Evolutionary conservation across 2,113 vertebrate genomes (phyloP), one percentile per base, ranked within the genome.

Genomic region (Pachycephala philippinensis): DNA sequence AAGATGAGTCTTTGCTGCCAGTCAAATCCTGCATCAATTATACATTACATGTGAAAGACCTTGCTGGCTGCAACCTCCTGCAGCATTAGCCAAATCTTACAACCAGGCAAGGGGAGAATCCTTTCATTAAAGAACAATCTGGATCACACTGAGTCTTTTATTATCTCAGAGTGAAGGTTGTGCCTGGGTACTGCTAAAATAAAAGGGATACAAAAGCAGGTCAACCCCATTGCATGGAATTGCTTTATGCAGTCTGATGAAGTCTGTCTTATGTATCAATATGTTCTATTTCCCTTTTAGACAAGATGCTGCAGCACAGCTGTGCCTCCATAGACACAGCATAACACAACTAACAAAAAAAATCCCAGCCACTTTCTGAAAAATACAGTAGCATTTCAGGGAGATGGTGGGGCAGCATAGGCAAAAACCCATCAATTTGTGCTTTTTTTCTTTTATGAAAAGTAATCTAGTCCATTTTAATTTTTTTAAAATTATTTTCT

Each of bases 111-210:
- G 6, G 6, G 45, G 35, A 91, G 64, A 96, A 93, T 74, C 39
- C 21, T 91, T 88, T 96, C 75, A 90, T 88, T 96, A 95, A 93
- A 90, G 78, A 91, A 84, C 54, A 80, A 77, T 30, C 70, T 45
- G 40, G 8, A 93, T 85, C 10, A 2, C 57, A 84, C 7, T 4
- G 45, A 72, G 65, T 5, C 31, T 87, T 89, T 71, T 33, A 81
- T 64, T 83, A 66, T 59, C 39, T 61, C 2, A 2, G 33, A 83
- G 30, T 30, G 60, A 80, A 89, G 64, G 60, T 74, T 27, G 18
- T 54, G 37, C 37, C 33, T 81, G 3, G 4, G 6, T 24, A 26
- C 61, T 50, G 33, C 35, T 65, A 60, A 50, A 20, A 57, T 71
- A 63, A 90, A 71, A 69, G 26, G 7, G 54, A 87, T 71, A 49